These are phyloP conservation scores for Anhinga rufa DNA, from an alignment of 2,113 vertebrate genomes.

Conservation along the genomic window DNA sequence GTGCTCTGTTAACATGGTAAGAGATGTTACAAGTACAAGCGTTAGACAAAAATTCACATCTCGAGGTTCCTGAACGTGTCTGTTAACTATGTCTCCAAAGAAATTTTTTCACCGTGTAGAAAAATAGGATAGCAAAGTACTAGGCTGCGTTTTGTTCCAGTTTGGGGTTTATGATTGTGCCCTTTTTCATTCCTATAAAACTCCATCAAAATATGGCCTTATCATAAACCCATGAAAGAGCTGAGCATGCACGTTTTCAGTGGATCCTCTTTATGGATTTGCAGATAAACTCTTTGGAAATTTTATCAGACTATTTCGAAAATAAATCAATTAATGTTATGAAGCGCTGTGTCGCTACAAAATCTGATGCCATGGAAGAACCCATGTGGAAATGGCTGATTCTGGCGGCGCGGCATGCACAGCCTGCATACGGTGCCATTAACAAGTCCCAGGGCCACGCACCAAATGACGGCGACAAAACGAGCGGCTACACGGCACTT, in stretches of 20 bases:
- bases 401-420: neutral
- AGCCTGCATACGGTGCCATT: neutral
- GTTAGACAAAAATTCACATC: neutral
- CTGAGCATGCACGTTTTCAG: neutral
- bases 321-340: neutral
- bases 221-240: neutral
- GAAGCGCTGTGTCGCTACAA: neutral
- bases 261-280: neutral
- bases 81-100: neutral
- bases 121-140: neutral
- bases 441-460: neutral
- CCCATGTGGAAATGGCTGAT: neutral
- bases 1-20: neutral
- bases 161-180: neutral
- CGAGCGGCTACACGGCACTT: neutral
- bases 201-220: neutral
- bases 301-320: neutral
- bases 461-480: neutral
- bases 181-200: neutral
- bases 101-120: neutral
- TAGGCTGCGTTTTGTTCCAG: neutral
- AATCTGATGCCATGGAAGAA: neutral
- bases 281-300: neutral
- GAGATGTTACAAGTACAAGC: neutral
- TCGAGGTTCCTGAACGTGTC: neutral